Conservation (phyloP, 2,113 vertebrate species). For the Amia ocellicauda region DNA sequence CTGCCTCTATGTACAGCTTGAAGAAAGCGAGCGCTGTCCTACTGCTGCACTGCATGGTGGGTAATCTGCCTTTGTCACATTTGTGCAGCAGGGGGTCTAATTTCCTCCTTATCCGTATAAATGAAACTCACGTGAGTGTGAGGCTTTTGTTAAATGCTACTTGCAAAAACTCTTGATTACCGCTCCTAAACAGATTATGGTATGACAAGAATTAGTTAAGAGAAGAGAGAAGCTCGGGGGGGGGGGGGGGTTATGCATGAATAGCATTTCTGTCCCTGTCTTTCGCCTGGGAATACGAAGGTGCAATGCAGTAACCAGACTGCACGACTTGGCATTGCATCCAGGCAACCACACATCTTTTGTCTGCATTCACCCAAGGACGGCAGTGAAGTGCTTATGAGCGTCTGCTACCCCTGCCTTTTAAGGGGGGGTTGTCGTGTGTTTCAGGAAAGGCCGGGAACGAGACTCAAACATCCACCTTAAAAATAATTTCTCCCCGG, state of each 20-base stretch:
- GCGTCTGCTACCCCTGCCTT: background rate
- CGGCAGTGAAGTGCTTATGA: background rate
- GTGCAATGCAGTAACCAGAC: background rate
- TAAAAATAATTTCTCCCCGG: constrained; percentile 4
- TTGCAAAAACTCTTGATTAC: background rate
- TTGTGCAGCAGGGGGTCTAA: too few relatives aligned
- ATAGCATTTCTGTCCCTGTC: too few relatives aligned
- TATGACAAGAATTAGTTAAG: background rate
- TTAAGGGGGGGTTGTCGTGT: background rate
- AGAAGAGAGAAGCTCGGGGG: background rate
- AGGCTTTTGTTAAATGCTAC: background rate
- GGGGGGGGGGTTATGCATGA: too few relatives aligned
- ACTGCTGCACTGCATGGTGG: too few relatives aligned
- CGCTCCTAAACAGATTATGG: background rate
- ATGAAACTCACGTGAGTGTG: too few relatives aligned
- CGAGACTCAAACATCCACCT: background rate
- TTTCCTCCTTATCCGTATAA: too few relatives aligned
- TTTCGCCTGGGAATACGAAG: too few relatives aligned
- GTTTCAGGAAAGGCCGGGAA: constrained; percentile 5
- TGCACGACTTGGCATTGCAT: background rate
- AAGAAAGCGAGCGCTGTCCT: too few relatives aligned
- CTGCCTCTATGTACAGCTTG: too few relatives aligned
- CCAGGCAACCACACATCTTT: background rate
- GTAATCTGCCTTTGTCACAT: too few relatives aligned
- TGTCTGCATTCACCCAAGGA: background rate